Conservation (phyloP, 2,797 vertebrate species). For the Astyanax mexicanus region DNA sequence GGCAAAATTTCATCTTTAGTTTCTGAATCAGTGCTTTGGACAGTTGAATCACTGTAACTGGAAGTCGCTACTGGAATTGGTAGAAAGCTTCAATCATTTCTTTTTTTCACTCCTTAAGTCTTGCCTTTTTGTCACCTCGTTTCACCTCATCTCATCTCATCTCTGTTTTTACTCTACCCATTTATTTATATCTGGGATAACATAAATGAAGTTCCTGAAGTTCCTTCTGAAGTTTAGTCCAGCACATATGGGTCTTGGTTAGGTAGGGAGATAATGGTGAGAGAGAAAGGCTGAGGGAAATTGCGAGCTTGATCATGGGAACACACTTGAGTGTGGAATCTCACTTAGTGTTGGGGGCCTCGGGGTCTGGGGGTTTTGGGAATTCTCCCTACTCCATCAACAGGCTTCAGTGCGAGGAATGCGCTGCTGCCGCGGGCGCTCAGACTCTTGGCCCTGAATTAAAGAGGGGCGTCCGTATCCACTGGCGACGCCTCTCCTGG, state of each 20-base stretch:
- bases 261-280: slow-evolving; percentile 66
- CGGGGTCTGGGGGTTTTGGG: slow-evolving; percentile 74
- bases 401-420: slow-evolving; percentile 78
- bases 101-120: not conserved
- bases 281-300: slow-evolving; percentile 39
- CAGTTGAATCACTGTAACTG: too few species aligned
- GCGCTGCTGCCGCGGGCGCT: slow-evolving; percentile 73
- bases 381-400: slow-evolving; percentile 70
- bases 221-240: slow-evolving; percentile 40
- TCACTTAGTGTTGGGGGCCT: slow-evolving; percentile 79
- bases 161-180: slow-evolving; percentile 23
- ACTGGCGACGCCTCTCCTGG: slow-evolving; percentile 76
- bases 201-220: slow-evolving; percentile 35
- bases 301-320: slow-evolving; percentile 72
- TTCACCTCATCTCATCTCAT: slow-evolving; percentile 17
- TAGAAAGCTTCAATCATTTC: not conserved
- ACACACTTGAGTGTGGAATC: slow-evolving; percentile 79
- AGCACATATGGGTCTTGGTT: slow-evolving; percentile 58
- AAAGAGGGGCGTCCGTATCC: slow-evolving; percentile 78
- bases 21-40: not conserved
- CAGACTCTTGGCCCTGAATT: slow-evolving; percentile 80
- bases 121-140: slow-evolving; percentile 34
- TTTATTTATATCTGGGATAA: slow-evolving; percentile 53
- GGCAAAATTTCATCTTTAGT: not conserved
- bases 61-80: not conserved